Evolutionary conservation across 1,140 invertebrate genomes (phyloP).

Genomic region (Drosophila subobscura): DNA sequence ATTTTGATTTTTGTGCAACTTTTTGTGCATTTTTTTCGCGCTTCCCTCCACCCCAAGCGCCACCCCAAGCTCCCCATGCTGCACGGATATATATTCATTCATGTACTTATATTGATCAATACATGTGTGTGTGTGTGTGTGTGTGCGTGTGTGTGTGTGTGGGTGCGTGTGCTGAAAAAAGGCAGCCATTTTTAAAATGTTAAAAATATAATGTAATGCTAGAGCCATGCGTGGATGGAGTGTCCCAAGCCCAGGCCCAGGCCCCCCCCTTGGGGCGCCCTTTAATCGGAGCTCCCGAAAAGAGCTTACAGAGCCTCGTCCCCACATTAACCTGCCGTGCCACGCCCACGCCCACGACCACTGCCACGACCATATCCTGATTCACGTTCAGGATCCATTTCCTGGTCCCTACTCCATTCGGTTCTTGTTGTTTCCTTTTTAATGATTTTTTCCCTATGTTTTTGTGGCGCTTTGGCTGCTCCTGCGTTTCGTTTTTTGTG

Average conservation of each 20-base stretch:
- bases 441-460: constrained; percentile 7
- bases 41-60: constrained; percentile 18
- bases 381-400: constrained; percentile 23
- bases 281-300: too few species aligned
- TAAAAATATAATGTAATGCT: constrained; percentile 74
- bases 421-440: constrained; percentile 17
- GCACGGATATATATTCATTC: constrained; percentile 42
- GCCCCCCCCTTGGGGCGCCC: background rate
- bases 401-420: constrained; percentile 34
- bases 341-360: constrained; percentile 36
- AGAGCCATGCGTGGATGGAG: constrained; percentile 8
- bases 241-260: too few species aligned
- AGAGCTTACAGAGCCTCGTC: constrained; percentile 26
- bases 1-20: constrained; percentile 62
- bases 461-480: background rate
- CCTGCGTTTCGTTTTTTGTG: constrained; percentile 4
- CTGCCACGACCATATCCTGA: constrained; percentile 21
- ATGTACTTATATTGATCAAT: constrained; percentile 35
- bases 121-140: constrained; percentile 4
- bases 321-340: constrained; percentile 36
- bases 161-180: constrained; percentile 40
- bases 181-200: constrained; percentile 65
- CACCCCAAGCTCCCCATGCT: too few species aligned
- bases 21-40: constrained; percentile 65
- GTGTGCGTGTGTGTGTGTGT: constrained; percentile 8